Evolutionary conservation across 2,113 vertebrate genomes (phyloP).

Genomic region (Limanda limanda): DNA sequence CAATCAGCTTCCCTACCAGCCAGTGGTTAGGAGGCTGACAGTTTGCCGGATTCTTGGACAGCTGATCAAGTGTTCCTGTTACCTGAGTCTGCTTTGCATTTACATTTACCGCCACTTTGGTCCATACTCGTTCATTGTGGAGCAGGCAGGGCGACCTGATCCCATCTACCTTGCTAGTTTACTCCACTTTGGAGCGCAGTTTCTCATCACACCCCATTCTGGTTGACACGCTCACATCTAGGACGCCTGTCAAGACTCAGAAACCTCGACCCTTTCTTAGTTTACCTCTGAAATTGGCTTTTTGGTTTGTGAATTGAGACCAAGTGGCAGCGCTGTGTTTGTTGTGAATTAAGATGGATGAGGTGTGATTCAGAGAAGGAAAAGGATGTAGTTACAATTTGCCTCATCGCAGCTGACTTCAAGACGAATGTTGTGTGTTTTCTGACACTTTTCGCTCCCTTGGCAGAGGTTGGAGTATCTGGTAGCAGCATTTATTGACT

Average conservation of each 20-base stretch:
- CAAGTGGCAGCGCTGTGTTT: slow-evolving; percentile 22
- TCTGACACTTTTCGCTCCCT: neutral
- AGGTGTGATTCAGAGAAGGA: slow-evolving; percentile 47
- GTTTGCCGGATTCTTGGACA: slow-evolving; percentile 37
- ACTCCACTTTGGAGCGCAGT: slow-evolving; percentile 52
- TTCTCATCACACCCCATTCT: slow-evolving; percentile 63
- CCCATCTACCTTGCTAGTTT: slow-evolving; percentile 57
- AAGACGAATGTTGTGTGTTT: slow-evolving; percentile 3
- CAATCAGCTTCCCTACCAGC: slow-evolving; percentile 38
- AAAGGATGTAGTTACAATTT: slow-evolving; percentile 3
- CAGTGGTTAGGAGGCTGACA: slow-evolving; percentile 46
- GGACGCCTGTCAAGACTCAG: slow-evolving; percentile 42
- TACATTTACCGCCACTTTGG: slow-evolving; percentile 50
- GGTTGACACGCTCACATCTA: slow-evolving; percentile 51
- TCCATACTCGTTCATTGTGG: slow-evolving; percentile 26
- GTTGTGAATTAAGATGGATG: slow-evolving; percentile 62
- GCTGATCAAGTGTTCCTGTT: slow-evolving; percentile 37
- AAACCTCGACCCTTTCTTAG: slow-evolving; percentile 22
- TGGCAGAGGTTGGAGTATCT: neutral
- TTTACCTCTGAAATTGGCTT: slow-evolving; percentile 61
- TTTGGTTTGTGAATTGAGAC: slow-evolving; percentile 66
- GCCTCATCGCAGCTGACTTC: slow-evolving; percentile 15
- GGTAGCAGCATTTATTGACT: neutral
- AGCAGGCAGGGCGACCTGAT: slow-evolving; percentile 9
- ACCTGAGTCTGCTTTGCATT: slow-evolving; percentile 59